Conservation (phyloP, 2,113 vertebrate species). For the Macheiramphus alcinus region DNA sequence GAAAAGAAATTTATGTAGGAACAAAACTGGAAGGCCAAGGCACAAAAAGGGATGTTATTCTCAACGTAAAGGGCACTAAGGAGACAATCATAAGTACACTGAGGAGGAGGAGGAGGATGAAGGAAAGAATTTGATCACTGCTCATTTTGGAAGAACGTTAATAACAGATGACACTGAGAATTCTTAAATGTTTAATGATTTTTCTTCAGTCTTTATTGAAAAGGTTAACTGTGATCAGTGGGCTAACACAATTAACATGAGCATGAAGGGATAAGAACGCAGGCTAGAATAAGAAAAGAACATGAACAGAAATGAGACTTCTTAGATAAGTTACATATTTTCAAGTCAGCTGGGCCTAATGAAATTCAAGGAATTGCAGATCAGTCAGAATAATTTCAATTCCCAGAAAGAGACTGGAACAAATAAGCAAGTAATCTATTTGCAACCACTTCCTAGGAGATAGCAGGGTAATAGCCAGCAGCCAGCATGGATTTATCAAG, state of each 20-base stretch:
- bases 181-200: background rate
- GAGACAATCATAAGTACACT: background rate
- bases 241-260: background rate
- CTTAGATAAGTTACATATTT: background rate
- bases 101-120: background rate
- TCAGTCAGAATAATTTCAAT: conserved; percentile 30
- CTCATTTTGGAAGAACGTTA: background rate
- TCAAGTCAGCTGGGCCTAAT: background rate
- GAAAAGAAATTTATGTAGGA: conserved; percentile 14
- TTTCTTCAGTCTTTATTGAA: background rate
- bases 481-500: background rate
- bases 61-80: background rate
- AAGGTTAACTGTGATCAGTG: background rate
- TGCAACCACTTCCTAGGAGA: background rate
- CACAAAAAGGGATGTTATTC: background rate
- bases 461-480: background rate
- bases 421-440: conserved; percentile 49
- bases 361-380: conserved; percentile 27
- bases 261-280: background rate
- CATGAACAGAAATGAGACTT: background rate
- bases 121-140: background rate
- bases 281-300: background rate
- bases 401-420: conserved; percentile 46
- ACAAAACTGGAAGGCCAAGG: conserved; percentile 16
- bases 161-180: background rate